These are phyloP conservation scores for Drosophila repleta DNA, from an alignment of 1,140 invertebrate genomes.

Conservation along the genomic window DNA sequence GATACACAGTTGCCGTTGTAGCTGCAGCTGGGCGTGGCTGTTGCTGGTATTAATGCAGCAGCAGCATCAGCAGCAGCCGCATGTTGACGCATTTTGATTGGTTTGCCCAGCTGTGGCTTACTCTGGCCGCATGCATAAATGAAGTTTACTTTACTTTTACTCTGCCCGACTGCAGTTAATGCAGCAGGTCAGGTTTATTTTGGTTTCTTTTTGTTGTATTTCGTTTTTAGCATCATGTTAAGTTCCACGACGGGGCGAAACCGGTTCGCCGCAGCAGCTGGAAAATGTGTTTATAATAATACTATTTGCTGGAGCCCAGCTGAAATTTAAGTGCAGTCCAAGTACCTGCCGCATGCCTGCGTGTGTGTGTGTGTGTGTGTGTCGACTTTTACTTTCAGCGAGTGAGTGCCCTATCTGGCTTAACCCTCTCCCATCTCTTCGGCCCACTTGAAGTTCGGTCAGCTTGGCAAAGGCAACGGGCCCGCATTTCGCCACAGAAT, in stretches of 20 bases:
- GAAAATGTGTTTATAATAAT: conserved; percentile 72
- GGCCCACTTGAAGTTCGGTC: conserved; percentile 37
- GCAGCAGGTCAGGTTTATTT: conserved; percentile 47
- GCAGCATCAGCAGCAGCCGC: background rate
- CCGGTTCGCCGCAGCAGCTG: conserved; percentile 63
- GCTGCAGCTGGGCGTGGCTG: conserved; percentile 3
- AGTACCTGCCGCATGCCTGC: conserved; percentile 3
- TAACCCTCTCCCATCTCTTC: background rate
- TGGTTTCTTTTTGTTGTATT: background rate
- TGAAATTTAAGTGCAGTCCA: conserved; percentile 61
- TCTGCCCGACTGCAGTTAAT: conserved; percentile 52
- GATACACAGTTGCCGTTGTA: background rate
- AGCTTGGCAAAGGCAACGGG: conserved; percentile 47
- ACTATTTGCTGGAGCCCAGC: conserved; percentile 31
- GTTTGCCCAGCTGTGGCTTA: conserved; percentile 9
- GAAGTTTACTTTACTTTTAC: conserved; percentile 65
- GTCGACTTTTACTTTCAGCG: conserved; percentile 66
- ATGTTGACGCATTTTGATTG: conserved; percentile 19
- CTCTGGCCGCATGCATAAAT: conserved; percentile 37
- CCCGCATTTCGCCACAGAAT: conserved; percentile 43
- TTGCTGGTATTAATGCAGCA: background rate
- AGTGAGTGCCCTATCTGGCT: background rate
- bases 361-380: conserved; percentile 8
- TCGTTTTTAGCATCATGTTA: conserved; percentile 4
- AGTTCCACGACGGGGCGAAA: conserved; percentile 31